Evolutionary conservation across 1,140 invertebrate genomes (phyloP).

Genomic region (Rhizoglyphus robini): DNA sequence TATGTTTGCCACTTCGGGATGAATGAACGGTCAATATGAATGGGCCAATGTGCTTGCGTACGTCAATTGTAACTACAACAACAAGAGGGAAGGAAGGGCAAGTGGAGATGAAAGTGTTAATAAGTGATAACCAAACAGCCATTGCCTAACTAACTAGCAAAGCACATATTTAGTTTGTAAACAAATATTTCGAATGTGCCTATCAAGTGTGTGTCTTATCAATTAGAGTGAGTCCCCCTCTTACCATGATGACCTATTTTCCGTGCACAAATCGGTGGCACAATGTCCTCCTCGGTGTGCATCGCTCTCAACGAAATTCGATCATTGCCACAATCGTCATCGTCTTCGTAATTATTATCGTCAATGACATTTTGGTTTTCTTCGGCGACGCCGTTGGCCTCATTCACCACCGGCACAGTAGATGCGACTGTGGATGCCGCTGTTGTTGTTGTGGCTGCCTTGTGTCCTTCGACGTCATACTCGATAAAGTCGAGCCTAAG

Average conservation of each 20-base stretch:
- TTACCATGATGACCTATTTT: slow-evolving; percentile 55
- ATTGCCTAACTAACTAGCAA: too few relatives aligned
- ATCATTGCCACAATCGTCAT: slow-evolving; percentile 52
- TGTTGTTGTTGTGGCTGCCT: neutral
- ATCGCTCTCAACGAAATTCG: slow-evolving; percentile 49
- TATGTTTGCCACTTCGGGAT: slow-evolving; percentile 40
- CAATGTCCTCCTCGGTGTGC: slow-evolving; percentile 47
- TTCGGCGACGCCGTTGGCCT: neutral
- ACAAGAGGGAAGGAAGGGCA: slow-evolving; percentile 19
- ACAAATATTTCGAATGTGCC: too few relatives aligned
- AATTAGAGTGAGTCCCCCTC: neutral
- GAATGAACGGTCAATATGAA: slow-evolving; percentile 40
- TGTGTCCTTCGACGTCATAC: slow-evolving; percentile 41
- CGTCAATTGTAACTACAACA: slow-evolving; percentile 54
- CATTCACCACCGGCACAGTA: neutral
- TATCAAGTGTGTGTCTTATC: slow-evolving; percentile 18
- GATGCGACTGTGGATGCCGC: neutral
- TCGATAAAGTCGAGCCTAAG: slow-evolving; percentile 53
- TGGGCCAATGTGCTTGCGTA: slow-evolving; percentile 44
- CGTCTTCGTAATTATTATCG: too few relatives aligned
- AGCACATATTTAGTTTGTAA: too few relatives aligned
- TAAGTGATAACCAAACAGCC: too few relatives aligned
- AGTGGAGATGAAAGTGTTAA: too few relatives aligned
- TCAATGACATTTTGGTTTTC: neutral
- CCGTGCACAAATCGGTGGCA: slow-evolving; percentile 59